A percentile compares a stretch with the other conserved stretches of the same genome.
phyloP scores from a whole-genome alignment of 2,113 vertebrate genomes.

The Nanorana parkeri region DNA sequence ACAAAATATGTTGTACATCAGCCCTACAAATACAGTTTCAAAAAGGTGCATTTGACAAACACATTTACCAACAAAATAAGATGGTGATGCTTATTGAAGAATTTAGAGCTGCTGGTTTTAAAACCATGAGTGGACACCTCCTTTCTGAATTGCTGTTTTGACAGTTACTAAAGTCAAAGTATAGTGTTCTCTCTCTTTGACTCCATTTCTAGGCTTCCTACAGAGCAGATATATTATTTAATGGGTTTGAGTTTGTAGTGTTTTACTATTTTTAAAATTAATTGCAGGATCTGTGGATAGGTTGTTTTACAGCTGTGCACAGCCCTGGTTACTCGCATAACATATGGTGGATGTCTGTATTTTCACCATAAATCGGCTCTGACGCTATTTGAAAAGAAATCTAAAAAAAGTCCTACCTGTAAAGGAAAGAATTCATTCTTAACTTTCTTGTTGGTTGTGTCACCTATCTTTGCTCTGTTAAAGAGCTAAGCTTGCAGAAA shows the following conservation, averaged over 20 bases:
- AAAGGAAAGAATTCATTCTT: too few relatives aligned
- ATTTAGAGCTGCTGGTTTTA: constrained; percentile 16
- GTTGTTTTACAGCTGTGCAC: not conserved
- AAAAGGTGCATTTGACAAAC: constrained; percentile 19
- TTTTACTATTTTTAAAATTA: not conserved
- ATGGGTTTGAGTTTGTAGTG: constrained; percentile 1
- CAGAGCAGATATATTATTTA: constrained; percentile 22
- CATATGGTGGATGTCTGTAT: too few relatives aligned
- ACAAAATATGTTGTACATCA: not conserved
- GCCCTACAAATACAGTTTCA: not conserved
- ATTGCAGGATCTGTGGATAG: not conserved
- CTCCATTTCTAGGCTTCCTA: constrained; percentile 43
- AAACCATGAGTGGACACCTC: constrained; percentile 34
- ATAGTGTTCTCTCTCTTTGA: constrained; percentile 59
- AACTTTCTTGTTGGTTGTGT: too few relatives aligned
- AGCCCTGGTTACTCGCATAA: too few relatives aligned
- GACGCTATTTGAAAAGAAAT: too few relatives aligned
- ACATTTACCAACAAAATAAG: not conserved
- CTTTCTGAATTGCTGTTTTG: constrained; percentile 27
- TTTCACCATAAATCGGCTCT: too few relatives aligned
- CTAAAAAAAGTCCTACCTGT: too few relatives aligned
- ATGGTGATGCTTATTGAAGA: constrained; percentile 18
- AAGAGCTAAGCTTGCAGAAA: too few relatives aligned
- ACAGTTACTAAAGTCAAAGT: not conserved
- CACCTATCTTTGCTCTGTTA: too few relatives aligned